These are phyloP conservation scores for Amphiprion clarkii DNA, from an alignment of 2,797 vertebrate species.

Conservation along the genomic window DNA sequence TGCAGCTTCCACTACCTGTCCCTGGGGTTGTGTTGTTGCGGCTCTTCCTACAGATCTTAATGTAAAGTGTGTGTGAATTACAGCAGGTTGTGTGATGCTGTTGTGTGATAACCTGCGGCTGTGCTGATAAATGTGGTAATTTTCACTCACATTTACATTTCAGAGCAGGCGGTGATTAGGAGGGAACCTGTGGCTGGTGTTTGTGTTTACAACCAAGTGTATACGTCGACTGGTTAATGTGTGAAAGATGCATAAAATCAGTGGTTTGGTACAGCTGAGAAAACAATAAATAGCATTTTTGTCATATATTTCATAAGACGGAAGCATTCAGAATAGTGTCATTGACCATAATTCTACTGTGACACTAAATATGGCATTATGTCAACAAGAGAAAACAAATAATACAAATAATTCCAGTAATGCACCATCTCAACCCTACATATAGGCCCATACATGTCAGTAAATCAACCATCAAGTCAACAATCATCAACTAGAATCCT, in stretches of 20 bases:
- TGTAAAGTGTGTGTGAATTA: not conserved
- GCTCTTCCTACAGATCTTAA: not conserved
- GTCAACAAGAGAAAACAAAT: no score
- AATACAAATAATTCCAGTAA: no score
- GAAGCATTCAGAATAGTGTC: no score
- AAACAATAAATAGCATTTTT: not conserved
- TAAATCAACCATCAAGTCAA: no score
- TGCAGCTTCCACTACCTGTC: conserved; percentile 21
- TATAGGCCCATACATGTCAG: no score
- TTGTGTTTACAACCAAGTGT: not conserved
- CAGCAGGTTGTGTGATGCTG: not conserved
- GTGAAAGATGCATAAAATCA: no score
- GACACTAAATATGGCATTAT: no score
- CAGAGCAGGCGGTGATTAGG: conserved; percentile 23
- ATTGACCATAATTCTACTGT: no score
- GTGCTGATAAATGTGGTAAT: conserved; percentile 30
- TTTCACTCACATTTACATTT: conserved; percentile 46
- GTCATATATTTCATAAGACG: no score
- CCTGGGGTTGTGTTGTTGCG: conserved; percentile 3
- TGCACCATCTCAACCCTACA: no score
- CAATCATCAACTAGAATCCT: no score
- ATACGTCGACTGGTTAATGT: not conserved
- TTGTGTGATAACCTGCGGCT: conserved; percentile 15
- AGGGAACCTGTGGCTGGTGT: conserved; percentile 9
- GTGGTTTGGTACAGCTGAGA: no score